Base-by-base conservation (phyloP, 2,797 vertebrate genomes). In the Peromyscus aztecus region DNA sequence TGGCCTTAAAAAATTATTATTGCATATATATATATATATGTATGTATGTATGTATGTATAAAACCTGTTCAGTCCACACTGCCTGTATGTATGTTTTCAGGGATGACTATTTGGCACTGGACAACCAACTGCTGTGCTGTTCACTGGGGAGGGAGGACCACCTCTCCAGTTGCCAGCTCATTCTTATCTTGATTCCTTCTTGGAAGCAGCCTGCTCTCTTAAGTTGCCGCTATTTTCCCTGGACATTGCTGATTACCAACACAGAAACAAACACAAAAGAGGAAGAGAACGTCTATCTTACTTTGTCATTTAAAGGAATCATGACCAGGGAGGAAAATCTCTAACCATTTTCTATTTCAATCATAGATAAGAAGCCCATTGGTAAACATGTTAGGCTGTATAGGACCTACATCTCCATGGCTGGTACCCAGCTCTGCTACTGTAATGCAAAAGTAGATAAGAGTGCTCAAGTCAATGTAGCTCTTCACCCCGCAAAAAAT, bases 301-400 rank as follows among this genome's bases (percentile, higher is more conserved):
- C 67, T 88, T 94, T 13, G 65, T 34, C 61, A 23, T 78, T 84
- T 23, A 46, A 52, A 81, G 77, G 65, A 61, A n/a, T 57, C 73
- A 34, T 55, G 73, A 4, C 55, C 43, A 85, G 75, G 4, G 4
- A 63, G 85, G 69, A 86, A 90, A 73, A 81, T 75, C 61, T 6
- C 19, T 83, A 78, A 94, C 19, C 88, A 46, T 86, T 89, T 95
- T 85, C 57, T 71, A 63, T 27, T 78, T 81, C 94, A 14, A 43
- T 67, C 34, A 65, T 3, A 87, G 27, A 5, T 55, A 69, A 49
- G 61, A 24, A 93, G 6, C 24, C 29, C 4, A 2, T 23, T 24
- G 31, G 13, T 43, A 65, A 94, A 27, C 77, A 65, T 37, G 55
- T 85, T 78, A 67, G 81, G 4, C 23, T 88, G 59, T 89, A 24